Percentiles rank a stretch among this genome's conserved stretches.
Evolutionary conservation across 2,888 invertebrate genomes (phyloP).

Genomic region (Chironomus tentans): DNA sequence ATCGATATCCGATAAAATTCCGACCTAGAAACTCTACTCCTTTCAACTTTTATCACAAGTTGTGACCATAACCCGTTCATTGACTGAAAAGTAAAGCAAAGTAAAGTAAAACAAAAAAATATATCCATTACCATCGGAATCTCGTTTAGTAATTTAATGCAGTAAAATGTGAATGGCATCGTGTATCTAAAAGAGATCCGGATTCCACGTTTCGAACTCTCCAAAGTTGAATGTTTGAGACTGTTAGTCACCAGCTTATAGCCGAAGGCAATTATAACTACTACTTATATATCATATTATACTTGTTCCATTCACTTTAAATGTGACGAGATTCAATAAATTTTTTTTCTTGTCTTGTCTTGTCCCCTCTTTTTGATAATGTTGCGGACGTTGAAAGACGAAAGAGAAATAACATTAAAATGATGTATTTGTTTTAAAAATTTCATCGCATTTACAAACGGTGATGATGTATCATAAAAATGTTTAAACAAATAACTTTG

Average conservation of each 20-base stretch:
- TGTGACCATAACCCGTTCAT: no score
- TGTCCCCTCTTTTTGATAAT: background rate
- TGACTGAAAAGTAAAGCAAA: no score
- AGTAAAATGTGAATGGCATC: background rate
- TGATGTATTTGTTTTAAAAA: background rate
- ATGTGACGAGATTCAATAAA: background rate
- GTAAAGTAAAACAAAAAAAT: no score
- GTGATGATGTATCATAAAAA: no score
- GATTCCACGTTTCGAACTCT: conserved; percentile 6
- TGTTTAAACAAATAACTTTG: no score
- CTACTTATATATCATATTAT: background rate
- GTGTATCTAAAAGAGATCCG: conserved; percentile 10
- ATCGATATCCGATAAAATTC: no score
- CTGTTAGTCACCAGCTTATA: conserved; percentile 8
- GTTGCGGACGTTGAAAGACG: no score
- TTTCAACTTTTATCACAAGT: no score
- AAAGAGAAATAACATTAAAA: background rate
- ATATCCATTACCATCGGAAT: background rate
- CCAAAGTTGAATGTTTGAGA: conserved; percentile 12
- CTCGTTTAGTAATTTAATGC: background rate
- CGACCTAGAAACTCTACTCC: no score
- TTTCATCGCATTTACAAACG: no score
- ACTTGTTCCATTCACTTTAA: background rate
- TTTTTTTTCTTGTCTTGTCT: background rate
- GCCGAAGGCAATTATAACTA: background rate